Evolutionary conservation across 1,140 invertebrate species (phyloP), one percentile per base, ranked within the genome.

Genomic region (Propsilocerus akamusi): DNA sequence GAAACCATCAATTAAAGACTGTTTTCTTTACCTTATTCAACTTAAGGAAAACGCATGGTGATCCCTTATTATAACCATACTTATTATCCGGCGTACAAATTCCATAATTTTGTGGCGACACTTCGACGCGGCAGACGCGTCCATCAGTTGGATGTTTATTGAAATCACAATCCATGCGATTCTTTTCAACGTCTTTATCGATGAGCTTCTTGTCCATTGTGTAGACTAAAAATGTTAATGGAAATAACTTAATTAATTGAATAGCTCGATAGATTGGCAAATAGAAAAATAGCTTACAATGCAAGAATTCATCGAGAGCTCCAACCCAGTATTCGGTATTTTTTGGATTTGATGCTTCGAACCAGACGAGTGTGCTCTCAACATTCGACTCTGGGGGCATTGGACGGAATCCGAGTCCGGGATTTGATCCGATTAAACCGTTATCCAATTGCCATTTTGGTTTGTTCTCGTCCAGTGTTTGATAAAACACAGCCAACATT

Each of bases 401-500:
- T 0, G 92, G 92, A 48, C 90, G 73, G 64, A 90, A 94, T 28
- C 90, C 91, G 59, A 96, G 68, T 22, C 86, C 90, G 57, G 91
- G 90, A 75, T 95, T 95, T 59, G 69, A 80, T 55, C 90, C 90
- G 56, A 96, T 91, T 54, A 95, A 67, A 49, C 89, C 90, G 50
- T 74, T 70, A 3, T 81, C 78, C 62, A 85, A 69, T 65, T 84
- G 78, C 80, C 89, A 91, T 69, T 89, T 92, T 8, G 93, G 90
- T 62, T 77, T 74, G 59, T 80, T 80, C 46, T 72, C 67, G 62
- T 94, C 86, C 59, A 97, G 69, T 25, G 91, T 96, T 67, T 91
- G 84, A 66, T 88, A 94, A 72, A 96, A 96, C 56, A 95, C 80
- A 50, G 85, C 80, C 65, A 96, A 71, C 79, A 95, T 82, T 14